Evolutionary conservation across 2,797 vertebrate species (phyloP).

Genomic region (Champsocephalus gunnari): DNA sequence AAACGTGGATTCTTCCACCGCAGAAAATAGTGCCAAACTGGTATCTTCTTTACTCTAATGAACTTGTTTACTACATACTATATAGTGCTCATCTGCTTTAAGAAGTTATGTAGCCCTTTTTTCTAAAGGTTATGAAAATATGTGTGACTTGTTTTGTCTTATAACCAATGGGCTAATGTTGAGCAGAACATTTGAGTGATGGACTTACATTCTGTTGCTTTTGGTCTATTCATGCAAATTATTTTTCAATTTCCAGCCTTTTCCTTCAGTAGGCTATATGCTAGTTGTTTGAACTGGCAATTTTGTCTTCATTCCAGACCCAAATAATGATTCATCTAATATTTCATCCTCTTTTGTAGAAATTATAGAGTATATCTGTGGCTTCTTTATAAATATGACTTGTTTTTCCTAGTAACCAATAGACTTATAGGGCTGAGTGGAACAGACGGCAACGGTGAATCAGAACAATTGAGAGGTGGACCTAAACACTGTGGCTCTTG

Average conservation of each 20-base stretch:
- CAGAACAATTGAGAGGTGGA: neutral
- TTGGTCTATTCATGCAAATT: neutral
- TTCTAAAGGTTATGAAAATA: neutral
- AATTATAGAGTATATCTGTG: too few relatives aligned
- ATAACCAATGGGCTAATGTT: neutral
- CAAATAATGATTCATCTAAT: too few relatives aligned
- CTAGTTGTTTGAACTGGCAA: too few relatives aligned
- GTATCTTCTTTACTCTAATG: neutral
- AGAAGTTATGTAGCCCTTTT: neutral
- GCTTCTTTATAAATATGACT: too few relatives aligned
- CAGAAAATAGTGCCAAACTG: neutral
- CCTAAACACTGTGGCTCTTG: neutral
- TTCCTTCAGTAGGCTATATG: too few relatives aligned
- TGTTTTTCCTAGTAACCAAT: too few relatives aligned
- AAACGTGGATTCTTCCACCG: neutral
- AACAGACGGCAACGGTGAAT: neutral
- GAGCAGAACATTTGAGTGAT: neutral
- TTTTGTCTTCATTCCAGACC: too few relatives aligned
- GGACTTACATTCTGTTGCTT: neutral
- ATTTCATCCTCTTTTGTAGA: too few relatives aligned
- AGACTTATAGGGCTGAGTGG: neutral
- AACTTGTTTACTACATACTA: neutral
- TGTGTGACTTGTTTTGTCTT: neutral
- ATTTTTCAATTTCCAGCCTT: neutral
- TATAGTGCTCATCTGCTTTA: neutral